phyloP scores from a whole-genome alignment of 2,113 vertebrate species.

The Corythornis cristatus region DNA sequence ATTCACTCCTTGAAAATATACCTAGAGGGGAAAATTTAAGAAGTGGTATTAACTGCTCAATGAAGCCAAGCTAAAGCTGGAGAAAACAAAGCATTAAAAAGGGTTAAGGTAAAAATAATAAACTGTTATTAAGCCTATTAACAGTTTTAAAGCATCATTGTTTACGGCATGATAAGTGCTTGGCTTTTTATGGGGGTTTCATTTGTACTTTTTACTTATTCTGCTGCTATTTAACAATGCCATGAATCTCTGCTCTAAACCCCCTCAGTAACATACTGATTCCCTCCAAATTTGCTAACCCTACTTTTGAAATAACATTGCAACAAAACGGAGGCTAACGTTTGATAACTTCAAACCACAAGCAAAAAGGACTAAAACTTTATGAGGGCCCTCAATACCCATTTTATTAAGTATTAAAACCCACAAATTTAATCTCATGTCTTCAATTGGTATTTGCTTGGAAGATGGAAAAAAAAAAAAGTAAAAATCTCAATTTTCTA shows the following conservation, averaged over 20 bases:
- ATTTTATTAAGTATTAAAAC: neutral
- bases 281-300: constrained; percentile 17
- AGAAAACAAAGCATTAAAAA: neutral
- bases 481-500: neutral
- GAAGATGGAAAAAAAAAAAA: neutral
- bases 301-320: constrained; percentile 32
- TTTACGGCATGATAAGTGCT: neutral
- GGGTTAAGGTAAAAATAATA: constrained; percentile 57
- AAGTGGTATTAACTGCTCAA: constrained; percentile 51
- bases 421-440: neutral
- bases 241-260: neutral
- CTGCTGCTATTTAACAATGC: neutral
- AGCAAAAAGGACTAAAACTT: constrained; percentile 11
- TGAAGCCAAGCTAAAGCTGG: constrained; percentile 16
- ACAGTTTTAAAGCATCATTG: constrained; percentile 59
- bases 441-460: neutral
- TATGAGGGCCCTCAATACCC: constrained; percentile 16
- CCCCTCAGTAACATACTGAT: neutral
- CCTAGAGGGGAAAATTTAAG: constrained; percentile 41
- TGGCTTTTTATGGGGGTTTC: neutral
- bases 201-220: neutral
- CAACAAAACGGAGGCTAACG: constrained; percentile 41
- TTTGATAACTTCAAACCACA: neutral
- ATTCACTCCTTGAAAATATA: constrained; percentile 32
- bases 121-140: constrained; percentile 61